Conservation (phyloP, 2,888 invertebrate species). For the Troides oblongomaculatus region DNA sequence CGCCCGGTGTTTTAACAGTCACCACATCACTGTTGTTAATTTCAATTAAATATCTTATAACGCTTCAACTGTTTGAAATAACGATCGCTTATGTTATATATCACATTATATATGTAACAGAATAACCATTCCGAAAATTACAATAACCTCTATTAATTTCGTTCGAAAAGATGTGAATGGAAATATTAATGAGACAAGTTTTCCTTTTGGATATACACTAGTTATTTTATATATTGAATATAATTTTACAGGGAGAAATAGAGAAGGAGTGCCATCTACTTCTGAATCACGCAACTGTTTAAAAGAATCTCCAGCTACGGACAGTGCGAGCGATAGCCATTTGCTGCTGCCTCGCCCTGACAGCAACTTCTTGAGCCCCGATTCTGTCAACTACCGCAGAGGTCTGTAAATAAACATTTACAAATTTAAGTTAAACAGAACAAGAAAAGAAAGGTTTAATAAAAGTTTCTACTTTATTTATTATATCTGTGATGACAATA, state of each 20-base stretch:
- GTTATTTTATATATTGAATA: background rate
- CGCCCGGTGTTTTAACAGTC: slow-evolving; percentile 27
- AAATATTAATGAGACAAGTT: background rate
- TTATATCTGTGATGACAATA: background rate
- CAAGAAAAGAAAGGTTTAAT: background rate
- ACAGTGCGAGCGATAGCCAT: slow-evolving; percentile 87
- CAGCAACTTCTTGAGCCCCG: slow-evolving; percentile 90
- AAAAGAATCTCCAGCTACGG: slow-evolving; percentile 82
- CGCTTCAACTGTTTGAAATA: background rate
- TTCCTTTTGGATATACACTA: background rate
- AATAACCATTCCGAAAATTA: background rate
- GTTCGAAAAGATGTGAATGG: background rate
- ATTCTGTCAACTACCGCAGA: slow-evolving; percentile 74
- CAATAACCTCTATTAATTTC: background rate
- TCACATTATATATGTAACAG: background rate
- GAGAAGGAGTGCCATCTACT: slow-evolving; percentile 56
- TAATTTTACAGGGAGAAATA: slow-evolving; percentile 57
- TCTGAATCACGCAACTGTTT: slow-evolving; percentile 82
- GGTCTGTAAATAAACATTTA: slow-evolving; percentile 47
- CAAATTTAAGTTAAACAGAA: no score
- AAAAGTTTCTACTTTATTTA: background rate
- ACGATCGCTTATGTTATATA: background rate
- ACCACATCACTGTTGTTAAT: slow-evolving; percentile 18
- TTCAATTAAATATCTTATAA: background rate
- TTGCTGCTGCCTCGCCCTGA: slow-evolving; percentile 88